A percentile compares a stretch with the other conserved stretches of the same genome.
Conservation (phyloP, 2,888 invertebrate species). For the Cactoblastis cactorum region DNA sequence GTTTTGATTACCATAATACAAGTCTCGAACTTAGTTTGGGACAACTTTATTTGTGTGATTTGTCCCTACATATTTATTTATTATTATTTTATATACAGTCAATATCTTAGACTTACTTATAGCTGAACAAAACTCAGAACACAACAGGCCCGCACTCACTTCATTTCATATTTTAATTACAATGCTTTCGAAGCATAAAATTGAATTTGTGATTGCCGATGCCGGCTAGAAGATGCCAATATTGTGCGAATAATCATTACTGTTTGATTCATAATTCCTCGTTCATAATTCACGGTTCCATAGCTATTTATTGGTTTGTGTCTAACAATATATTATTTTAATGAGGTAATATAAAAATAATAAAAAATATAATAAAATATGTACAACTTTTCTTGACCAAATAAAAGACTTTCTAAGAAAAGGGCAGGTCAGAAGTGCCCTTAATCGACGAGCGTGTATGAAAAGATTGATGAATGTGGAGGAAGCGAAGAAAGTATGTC, state of each 20-base stretch:
- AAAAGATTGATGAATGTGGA: too few relatives aligned
- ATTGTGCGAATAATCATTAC: not conserved
- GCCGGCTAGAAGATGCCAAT: not conserved
- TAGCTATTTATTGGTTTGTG: not conserved
- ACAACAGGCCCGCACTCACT: not conserved
- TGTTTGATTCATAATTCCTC: not conserved
- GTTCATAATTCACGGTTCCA: not conserved
- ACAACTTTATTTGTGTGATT: too few relatives aligned
- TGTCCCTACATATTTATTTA: not conserved
- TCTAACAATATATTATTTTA: not conserved
- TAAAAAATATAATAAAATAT: too few relatives aligned
- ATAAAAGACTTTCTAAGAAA: not conserved
- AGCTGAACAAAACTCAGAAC: not conserved
- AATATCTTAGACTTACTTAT: not conserved
- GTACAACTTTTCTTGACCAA: too few relatives aligned
- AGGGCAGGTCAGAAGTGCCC: too few relatives aligned
- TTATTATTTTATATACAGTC: not conserved
- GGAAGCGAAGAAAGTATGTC: too few relatives aligned
- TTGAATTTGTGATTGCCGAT: not conserved
- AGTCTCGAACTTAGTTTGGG: not conserved
- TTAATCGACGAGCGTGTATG: too few relatives aligned
- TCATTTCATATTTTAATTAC: slow-evolving; percentile 8
- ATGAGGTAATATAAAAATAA: not conserved
- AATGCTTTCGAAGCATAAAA: slow-evolving; percentile 11
- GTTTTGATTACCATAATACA: too few relatives aligned